A percentile compares a stretch with the other conserved stretches of the same genome.
Evolutionary conservation across 2,113 vertebrate species (phyloP).

Genomic region (Paratilapia polleni): DNA sequence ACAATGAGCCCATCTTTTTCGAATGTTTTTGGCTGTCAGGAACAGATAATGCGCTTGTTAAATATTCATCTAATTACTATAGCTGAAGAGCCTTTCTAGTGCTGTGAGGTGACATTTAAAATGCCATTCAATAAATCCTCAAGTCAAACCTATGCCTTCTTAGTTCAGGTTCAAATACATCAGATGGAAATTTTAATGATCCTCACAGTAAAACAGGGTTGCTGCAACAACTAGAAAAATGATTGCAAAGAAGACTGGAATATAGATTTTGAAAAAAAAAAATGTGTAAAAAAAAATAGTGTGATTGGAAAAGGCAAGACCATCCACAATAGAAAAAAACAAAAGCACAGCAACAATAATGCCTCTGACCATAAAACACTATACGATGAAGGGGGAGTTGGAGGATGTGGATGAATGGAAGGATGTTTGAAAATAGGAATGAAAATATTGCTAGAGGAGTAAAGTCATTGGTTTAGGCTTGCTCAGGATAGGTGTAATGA

Average conservation of each 20-base stretch:
- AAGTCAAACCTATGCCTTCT: slow-evolving; percentile 50
- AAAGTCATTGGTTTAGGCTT: not conserved
- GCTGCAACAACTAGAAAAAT: not conserved
- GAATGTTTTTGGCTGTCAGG: slow-evolving; percentile 63
- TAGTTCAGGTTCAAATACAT: slow-evolving; percentile 53
- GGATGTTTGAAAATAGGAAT: not conserved
- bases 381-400: not conserved
- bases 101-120: slow-evolving; percentile 71
- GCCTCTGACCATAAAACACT: not conserved
- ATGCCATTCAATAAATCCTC: slow-evolving; percentile 69
- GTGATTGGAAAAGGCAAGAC: not conserved
- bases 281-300: not conserved
- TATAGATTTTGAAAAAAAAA: not conserved
- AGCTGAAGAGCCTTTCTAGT: slow-evolving; percentile 62
- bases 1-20: slow-evolving; percentile 48
- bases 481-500: not conserved
- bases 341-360: not conserved
- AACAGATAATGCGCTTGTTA: slow-evolving; percentile 71
- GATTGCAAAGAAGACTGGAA: not conserved
- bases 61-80: slow-evolving; percentile 76
- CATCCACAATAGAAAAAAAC: not conserved
- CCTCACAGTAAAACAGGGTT: not conserved
- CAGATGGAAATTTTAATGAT: slow-evolving; percentile 40
- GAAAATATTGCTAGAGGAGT: not conserved
- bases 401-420: too few relatives aligned